Evolutionary conservation across 1,140 invertebrate species (phyloP).

Genomic region (Meloidogyne hapla): DNA sequence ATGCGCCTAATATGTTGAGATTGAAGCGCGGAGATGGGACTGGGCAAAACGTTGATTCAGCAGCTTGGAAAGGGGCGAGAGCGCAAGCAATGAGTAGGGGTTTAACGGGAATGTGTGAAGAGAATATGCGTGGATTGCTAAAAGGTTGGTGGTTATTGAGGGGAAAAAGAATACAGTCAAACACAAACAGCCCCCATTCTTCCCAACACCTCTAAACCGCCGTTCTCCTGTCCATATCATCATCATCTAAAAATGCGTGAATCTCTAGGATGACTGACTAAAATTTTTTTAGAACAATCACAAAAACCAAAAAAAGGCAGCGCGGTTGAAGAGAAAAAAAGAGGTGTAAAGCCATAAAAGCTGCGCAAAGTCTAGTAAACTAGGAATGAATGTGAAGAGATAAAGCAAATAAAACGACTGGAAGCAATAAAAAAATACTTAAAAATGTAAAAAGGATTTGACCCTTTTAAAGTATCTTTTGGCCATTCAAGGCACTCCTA

Average conservation of each 20-base stretch:
- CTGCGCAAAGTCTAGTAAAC: too few relatives aligned
- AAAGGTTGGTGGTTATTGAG: neutral
- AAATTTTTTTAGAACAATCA: neutral
- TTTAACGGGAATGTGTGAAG: neutral
- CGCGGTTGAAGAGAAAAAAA: too few relatives aligned
- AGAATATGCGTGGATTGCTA: neutral
- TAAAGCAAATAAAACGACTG: too few relatives aligned
- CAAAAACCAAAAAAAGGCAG: neutral
- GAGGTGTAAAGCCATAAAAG: too few relatives aligned
- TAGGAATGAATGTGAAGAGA: too few relatives aligned
- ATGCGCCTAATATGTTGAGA: neutral
- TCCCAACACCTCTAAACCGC: neutral
- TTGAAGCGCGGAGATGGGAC: neutral
- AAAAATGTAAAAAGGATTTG: too few relatives aligned
- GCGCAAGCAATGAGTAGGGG: neutral
- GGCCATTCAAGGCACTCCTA: too few relatives aligned
- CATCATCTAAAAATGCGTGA: neutral
- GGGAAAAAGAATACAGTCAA: neutral
- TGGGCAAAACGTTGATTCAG: constrained; percentile 27
- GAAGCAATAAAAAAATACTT: too few relatives aligned
- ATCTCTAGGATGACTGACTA: neutral
- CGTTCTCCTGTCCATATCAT: neutral
- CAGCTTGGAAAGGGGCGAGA: constrained; percentile 7
- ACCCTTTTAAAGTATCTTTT: too few relatives aligned
- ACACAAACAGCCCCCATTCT: neutral